Conservation (phyloP, 2,113 vertebrate species). For the Sinocyclocheilus anshuiensis region DNA sequence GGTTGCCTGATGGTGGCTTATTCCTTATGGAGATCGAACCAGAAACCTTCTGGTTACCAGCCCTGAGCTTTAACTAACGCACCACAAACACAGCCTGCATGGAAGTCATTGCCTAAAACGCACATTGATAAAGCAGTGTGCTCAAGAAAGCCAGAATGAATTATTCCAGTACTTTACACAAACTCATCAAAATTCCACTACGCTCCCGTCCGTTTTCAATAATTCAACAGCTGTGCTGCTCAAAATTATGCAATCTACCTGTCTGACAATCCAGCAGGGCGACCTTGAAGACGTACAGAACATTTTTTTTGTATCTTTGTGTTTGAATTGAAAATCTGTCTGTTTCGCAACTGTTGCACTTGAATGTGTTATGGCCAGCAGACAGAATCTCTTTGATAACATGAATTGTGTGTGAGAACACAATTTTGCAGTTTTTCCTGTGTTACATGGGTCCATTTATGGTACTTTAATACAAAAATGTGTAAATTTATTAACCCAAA, state of each 20-base stretch:
- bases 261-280: neutral
- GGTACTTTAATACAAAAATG: neutral
- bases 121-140: neutral
- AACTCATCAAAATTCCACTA: constrained; percentile 7
- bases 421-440: neutral
- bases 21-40: too few species aligned
- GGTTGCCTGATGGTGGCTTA: neutral
- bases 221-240: too few species aligned
- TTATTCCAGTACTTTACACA: neutral
- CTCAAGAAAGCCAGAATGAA: neutral
- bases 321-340: neutral
- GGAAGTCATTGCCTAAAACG: neutral
- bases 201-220: neutral
- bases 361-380: neutral
- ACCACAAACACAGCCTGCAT: too few species aligned
- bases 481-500: neutral
- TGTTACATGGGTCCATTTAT: neutral
- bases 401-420: neutral
- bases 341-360: too few species aligned
- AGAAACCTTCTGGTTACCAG: too few species aligned
- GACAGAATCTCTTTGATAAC: neutral
- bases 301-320: neutral
- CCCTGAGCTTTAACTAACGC: too few species aligned
- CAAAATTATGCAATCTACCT: neutral
- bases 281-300: neutral